Base-by-base conservation (phyloP, 2,113 vertebrate genomes). In the Syngnathus floridae region DNA sequence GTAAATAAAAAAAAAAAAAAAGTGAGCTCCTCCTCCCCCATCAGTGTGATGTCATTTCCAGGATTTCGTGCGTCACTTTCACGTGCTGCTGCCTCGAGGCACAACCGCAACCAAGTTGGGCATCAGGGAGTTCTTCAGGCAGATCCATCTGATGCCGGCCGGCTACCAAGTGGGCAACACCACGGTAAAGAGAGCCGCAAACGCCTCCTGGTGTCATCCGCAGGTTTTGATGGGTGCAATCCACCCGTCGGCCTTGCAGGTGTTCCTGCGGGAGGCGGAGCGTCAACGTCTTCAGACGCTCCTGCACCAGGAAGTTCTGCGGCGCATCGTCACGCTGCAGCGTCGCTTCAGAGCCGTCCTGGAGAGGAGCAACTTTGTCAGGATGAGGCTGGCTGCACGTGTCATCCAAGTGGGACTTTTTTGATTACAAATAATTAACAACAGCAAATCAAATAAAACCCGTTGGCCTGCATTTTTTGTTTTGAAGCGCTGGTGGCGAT, bases 91-190 rank as follows among this genome's bases (percentile, higher is more conserved):
- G 74, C 92, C 94, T 1, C 92, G 83, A 77, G 90, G 89, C 65
- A 90, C 90, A 36, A 85, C 78, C 38, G 86, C 93, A 0, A 94
- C 91, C 41, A 93, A 94, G 86, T 89, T 92, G 4, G 92, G 92
- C 31, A 92, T 98, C 85, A 87, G 91, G 48, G 88, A 92, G 71
- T 97, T 95, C 84, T 93, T 98, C 86, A 77, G 17, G 71, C 92
- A 90, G 85, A 91, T 92, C 83, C 91, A 94, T 85, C 89, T 93
- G 0, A 72, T 81, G 66, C 89, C 92, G 4, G 91, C 94, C 46
- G 94, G 91, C 65, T 98, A 94, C 68, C 96, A 99, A 96, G 93
- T 98, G 81, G 97, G 97, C 69, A 91, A 90, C 86, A 95, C 93
- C 0, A 98, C 92, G 97, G 97, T 99, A 91, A 31, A 7, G n/a